A percentile compares a stretch with the other conserved stretches of the same genome.
These are phyloP conservation scores for Agrochola litura DNA, from an alignment of 2,888 invertebrate genomes.

Conservation along the genomic window DNA sequence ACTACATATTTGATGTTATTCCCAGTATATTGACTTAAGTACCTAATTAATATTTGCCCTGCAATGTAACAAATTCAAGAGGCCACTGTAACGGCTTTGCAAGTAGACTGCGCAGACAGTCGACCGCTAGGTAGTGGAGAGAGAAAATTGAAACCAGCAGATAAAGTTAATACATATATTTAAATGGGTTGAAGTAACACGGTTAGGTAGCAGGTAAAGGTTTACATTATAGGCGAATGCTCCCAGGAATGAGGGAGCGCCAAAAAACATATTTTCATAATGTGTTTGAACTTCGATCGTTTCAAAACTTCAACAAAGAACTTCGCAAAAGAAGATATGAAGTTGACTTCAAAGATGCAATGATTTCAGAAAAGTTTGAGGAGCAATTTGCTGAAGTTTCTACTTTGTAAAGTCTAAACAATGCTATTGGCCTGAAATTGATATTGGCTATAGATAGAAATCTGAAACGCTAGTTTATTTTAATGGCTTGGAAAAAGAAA, in stretches of 20 bases:
- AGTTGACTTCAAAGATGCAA: slow-evolving; percentile 24
- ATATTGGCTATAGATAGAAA: slow-evolving; percentile 31
- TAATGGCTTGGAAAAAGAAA: slow-evolving; percentile 19
- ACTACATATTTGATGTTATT: not conserved
- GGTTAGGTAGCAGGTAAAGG: no score
- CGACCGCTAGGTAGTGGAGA: no score
- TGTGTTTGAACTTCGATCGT: slow-evolving; percentile 21
- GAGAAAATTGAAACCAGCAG: no score
- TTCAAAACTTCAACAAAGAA: slow-evolving; percentile 11
- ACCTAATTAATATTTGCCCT: no score
- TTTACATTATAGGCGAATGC: no score
- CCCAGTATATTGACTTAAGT: not conserved
- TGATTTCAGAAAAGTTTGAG: slow-evolving; percentile 23
- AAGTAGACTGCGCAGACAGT: no score
- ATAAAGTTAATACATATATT: no score
- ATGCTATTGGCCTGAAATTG: slow-evolving; percentile 20
- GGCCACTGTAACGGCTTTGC: no score
- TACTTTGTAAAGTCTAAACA: slow-evolving; percentile 21
- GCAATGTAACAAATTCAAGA: no score
- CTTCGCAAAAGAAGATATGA: not conserved
- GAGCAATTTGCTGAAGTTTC: slow-evolving; percentile 27
- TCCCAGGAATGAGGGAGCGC: no score
- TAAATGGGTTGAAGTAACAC: no score
- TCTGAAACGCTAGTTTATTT: slow-evolving; percentile 20
- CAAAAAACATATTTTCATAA: not conserved